Percentiles rank a stretch among this genome's conserved stretches.
Evolutionary conservation across 2,888 invertebrate species (phyloP).

Genomic region (Thecocarcelia acutangulata): DNA sequence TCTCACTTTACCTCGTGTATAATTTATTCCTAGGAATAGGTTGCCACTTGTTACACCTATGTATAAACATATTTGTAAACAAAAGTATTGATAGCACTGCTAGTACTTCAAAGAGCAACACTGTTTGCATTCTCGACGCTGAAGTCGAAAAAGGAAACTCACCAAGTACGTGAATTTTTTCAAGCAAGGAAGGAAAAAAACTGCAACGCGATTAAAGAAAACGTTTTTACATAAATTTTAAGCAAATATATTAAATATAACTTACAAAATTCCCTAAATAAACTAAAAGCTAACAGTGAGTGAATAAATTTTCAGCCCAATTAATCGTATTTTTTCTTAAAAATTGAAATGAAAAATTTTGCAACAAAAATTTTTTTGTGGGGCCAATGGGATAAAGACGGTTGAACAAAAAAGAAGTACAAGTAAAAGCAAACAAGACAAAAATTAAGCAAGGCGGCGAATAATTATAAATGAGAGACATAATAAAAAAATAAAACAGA

Average conservation of each 20-base stretch:
- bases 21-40: too few relatives aligned
- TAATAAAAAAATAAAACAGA: constrained; percentile 35
- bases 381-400: constrained; percentile 53
- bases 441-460: constrained; percentile 62
- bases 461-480: constrained; percentile 48
- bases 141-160: constrained; percentile 64
- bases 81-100: not conserved
- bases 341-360: constrained; percentile 72
- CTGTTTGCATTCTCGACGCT: constrained; percentile 64
- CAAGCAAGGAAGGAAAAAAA: constrained; percentile 72
- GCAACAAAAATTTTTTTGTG: constrained; percentile 73
- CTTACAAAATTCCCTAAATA: constrained; percentile 54
- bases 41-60: not conserved
- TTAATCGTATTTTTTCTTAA: constrained; percentile 10
- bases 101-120: constrained; percentile 38
- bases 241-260: constrained; percentile 70
- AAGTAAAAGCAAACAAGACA: constrained; percentile 65
- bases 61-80: not conserved
- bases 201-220: constrained; percentile 55
- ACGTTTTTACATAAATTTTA: constrained; percentile 68
- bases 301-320: constrained; percentile 52
- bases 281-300: constrained; percentile 67
- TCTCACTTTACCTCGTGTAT: too few relatives aligned
- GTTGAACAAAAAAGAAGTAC: constrained; percentile 70
- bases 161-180: constrained; percentile 70